These are phyloP conservation scores for Tenthredo mesomela DNA, from an alignment of 2,888 invertebrate species.

Conservation along the genomic window DNA sequence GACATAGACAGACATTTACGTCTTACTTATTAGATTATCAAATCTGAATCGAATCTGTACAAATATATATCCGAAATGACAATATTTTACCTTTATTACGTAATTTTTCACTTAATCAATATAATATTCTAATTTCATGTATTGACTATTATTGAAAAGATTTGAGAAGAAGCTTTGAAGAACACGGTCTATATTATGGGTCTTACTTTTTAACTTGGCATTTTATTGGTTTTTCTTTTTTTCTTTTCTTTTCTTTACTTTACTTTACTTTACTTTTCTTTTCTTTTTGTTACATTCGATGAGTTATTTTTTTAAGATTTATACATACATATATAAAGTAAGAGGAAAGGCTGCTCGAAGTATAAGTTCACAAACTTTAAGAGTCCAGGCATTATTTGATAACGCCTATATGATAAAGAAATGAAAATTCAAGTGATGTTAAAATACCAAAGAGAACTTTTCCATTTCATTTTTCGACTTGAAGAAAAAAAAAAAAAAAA, in stretches of 20 bases:
- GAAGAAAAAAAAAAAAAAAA: too few relatives aligned
- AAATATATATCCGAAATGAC: constrained; percentile 44
- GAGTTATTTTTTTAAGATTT: background rate
- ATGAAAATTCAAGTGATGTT: constrained; percentile 29
- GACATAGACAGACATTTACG: too few relatives aligned
- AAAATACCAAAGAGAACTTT: constrained; percentile 26
- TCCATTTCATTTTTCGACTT: background rate
- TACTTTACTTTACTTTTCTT: background rate
- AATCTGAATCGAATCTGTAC: constrained; percentile 34
- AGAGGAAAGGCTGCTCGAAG: constrained; percentile 47
- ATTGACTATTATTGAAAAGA: background rate
- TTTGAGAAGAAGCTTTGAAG: background rate
- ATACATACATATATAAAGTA: background rate
- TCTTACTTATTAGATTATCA: background rate
- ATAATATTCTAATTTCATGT: constrained; percentile 43
- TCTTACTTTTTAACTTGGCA: constrained; percentile 27
- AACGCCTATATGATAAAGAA: background rate
- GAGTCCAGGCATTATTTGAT: constrained; percentile 47
- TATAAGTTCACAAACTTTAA: constrained; percentile 37
- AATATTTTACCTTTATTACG: constrained; percentile 51
- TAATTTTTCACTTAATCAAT: constrained; percentile 31
- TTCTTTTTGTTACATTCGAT: background rate
- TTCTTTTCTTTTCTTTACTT: background rate
- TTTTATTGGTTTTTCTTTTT: background rate
- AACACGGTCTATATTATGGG: constrained; percentile 16